Percentiles rank a stretch among this genome's conserved stretches.
phyloP scores from a whole-genome alignment of 2,113 vertebrate species.

The Spheniscus mendiculus region DNA sequence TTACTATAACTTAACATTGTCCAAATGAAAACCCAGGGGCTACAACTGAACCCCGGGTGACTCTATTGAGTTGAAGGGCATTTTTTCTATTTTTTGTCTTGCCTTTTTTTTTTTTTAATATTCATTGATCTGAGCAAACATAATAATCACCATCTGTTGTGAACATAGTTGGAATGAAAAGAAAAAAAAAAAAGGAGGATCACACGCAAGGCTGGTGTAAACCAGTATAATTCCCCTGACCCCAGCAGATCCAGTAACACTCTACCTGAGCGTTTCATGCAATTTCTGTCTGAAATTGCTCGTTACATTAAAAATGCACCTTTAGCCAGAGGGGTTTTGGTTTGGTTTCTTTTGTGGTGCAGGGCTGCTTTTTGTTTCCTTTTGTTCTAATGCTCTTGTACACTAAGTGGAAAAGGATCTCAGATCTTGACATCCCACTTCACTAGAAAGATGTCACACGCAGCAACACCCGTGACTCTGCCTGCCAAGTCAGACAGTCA shows the following conservation, averaged over 20 bases:
- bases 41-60: constrained; percentile 28
- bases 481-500: background rate
- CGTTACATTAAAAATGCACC: constrained; percentile 15
- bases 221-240: background rate
- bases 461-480: background rate
- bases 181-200: background rate
- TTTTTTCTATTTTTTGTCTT: background rate
- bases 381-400: constrained; percentile 54
- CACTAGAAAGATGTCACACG: constrained; percentile 27
- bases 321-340: constrained; percentile 5
- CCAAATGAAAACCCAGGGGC: constrained; percentile 48
- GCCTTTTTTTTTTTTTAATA: background rate
- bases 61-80: constrained; percentile 17
- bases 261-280: background rate
- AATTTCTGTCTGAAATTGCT: constrained; percentile 17
- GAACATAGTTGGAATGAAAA: constrained; percentile 4
- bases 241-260: background rate
- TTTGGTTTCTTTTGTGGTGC: background rate
- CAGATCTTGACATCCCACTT: constrained; percentile 49
- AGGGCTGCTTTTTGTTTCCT: constrained; percentile 19
- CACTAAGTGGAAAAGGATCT: constrained; percentile 50
- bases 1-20: constrained; percentile 44
- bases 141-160: constrained; percentile 61
- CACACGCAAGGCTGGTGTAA: background rate
- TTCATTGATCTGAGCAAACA: constrained; percentile 50